Base-by-base conservation (phyloP, 2,888 invertebrate species). In the Automeris io region DNA sequence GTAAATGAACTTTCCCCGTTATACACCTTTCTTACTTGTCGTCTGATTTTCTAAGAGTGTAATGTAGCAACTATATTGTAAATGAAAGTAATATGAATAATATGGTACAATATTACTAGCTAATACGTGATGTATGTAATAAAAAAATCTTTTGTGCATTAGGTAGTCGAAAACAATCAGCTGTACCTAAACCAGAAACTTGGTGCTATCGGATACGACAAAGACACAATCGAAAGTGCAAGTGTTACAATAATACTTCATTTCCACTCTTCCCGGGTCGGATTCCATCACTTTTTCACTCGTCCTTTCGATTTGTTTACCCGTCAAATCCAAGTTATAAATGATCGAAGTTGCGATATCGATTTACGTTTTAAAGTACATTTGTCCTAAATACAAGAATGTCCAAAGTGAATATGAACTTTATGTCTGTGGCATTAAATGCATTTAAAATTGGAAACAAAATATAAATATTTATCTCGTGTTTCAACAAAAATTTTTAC, bases 161-260 rank as follows among this genome's bases (percentile, higher is more conserved):
- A n/a, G n/a, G n/a, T n/a, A n/a, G n/a, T n/a, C n/a, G n/a, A n/a
- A 16, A 13, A 64, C 58, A 60, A 57, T 59, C 46, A 60, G 19
- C 43, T 39, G 46, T 69, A n/a, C n/a, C n/a, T n/a, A 62, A 71
- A 73, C 64, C 65, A 54, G 62, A 70, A 60, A 46, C 49, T 43
- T 43, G 51, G 46, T 49, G 75, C 60, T 66, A 75, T 61, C 50
- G 47, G 68, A 70, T 55, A 51, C 52, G 51, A 65, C 65, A 64
- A 69, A 66, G 64, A 59, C 62, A 54, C 65, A 61, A 69, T 70
- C 61, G 81, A 87, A 85, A 87, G 85, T 82, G 87, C 85, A 87
- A 87, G 87, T 87, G 87, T 83, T 76, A 70, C 80, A 74, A 82
- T 77, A 80, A 80, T 80, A 76, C 80, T 79, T 79, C 70, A 77